Evolutionary conservation across 2,113 vertebrate genomes (phyloP).

Genomic region (Anoplopoma fimbria): DNA sequence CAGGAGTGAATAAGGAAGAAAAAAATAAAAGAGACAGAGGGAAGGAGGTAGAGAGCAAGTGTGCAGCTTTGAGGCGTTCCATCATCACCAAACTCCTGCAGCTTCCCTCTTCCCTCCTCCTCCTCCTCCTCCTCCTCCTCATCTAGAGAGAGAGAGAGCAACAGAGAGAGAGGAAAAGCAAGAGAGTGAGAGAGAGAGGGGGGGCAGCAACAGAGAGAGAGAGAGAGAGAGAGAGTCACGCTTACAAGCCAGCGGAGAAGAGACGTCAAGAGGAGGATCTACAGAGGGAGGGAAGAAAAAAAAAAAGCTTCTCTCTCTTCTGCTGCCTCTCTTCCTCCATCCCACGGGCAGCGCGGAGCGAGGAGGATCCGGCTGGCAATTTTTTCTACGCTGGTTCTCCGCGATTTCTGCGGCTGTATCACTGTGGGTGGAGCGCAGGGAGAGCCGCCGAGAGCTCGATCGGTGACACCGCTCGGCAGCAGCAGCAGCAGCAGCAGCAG

Average conservation of each 20-base stretch:
- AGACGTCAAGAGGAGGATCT: conserved; percentile 83
- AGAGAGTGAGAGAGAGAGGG: conserved; percentile 53
- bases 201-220: conserved; percentile 61
- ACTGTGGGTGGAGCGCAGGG: conserved; percentile 70
- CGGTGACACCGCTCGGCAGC: conserved; percentile 75
- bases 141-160: conserved; percentile 71
- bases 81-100: conserved; percentile 89
- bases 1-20: conserved; percentile 35
- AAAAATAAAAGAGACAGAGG: conserved; percentile 50
- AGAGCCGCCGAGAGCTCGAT: conserved; percentile 67
- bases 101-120: conserved; percentile 83
- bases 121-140: conserved; percentile 81
- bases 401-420: conserved; percentile 67
- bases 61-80: conserved; percentile 85
- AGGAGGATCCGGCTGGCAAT: conserved; percentile 72
- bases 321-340: conserved; percentile 73
- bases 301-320: conserved; percentile 73
- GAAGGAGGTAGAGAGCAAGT: conserved; percentile 77
- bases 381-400: conserved; percentile 72
- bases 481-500: conserved; percentile 62
- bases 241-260: conserved; percentile 80
- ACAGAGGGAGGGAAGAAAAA: conserved; percentile 57
- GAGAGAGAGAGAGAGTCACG: conserved; percentile 74
- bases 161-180: conserved; percentile 59
- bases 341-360: conserved; percentile 73